Conservation (phyloP, 2,888 invertebrate species). For the Nematopogon swammerdamellus region DNA sequence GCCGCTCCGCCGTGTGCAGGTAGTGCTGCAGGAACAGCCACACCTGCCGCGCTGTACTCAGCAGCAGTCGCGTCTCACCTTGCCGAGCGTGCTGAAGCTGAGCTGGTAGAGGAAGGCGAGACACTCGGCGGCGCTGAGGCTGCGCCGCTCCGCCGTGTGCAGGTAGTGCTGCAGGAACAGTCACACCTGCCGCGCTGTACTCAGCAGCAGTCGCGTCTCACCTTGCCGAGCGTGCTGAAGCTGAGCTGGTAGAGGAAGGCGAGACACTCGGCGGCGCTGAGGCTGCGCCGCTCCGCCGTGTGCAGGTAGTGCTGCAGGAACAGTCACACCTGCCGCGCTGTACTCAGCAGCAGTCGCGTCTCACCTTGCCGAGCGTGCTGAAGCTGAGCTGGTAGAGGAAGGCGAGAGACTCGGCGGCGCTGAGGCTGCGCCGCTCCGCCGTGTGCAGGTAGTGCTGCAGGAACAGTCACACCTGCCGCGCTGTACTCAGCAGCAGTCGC, state of each 20-base stretch:
- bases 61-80: background rate
- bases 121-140: slow-evolving; percentile 75
- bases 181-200: too few relatives aligned
- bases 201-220: slow-evolving; percentile 31
- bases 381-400: slow-evolving; percentile 97
- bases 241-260: slow-evolving; percentile 95
- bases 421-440: slow-evolving; percentile 80
- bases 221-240: slow-evolving; percentile 90
- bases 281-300: slow-evolving; percentile 81
- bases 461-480: slow-evolving; percentile 97
- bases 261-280: slow-evolving; percentile 88
- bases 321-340: slow-evolving; percentile 94
- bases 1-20: too few relatives aligned
- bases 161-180: too few relatives aligned
- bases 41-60: too few relatives aligned
- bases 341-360: slow-evolving; percentile 79
- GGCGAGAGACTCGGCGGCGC: slow-evolving; percentile 87
- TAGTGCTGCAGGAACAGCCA: too few relatives aligned
- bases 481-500: slow-evolving; percentile 88
- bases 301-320: slow-evolving; percentile 95
- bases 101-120: slow-evolving; percentile 64
- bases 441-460: slow-evolving; percentile 94
- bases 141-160: slow-evolving; percentile 75
- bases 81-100: background rate
- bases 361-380: slow-evolving; percentile 88